Conservation (phyloP, 2,113 vertebrate genomes). For the Mohoua ochrocephala region DNA sequence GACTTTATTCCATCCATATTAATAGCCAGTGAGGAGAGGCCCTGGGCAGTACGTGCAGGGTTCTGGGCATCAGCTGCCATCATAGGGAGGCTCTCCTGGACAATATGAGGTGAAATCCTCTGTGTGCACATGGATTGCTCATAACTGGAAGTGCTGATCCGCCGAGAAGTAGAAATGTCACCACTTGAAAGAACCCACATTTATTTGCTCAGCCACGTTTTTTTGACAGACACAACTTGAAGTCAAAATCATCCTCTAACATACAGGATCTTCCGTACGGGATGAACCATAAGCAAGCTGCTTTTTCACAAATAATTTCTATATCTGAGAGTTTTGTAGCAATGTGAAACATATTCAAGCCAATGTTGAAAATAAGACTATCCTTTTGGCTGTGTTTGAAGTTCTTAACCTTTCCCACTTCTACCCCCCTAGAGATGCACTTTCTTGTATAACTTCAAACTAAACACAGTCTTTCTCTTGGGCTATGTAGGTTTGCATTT, state of each 20-base stretch:
- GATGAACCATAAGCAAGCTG: not conserved
- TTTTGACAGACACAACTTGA: not conserved
- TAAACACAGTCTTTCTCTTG: not conserved
- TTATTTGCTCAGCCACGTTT: not conserved
- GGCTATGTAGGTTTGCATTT: not conserved
- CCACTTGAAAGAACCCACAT: accelerated
- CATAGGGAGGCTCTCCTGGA: not conserved
- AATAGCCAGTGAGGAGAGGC: not conserved
- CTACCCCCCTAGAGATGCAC: not conserved
- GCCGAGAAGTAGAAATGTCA: not conserved
- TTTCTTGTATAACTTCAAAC: not conserved
- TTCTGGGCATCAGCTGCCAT: not conserved
- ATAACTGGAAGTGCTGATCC: not conserved
- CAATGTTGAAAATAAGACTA: not conserved
- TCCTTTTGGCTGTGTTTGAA: not conserved
- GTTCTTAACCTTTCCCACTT: not conserved
- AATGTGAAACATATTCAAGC: not conserved
- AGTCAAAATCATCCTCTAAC: not conserved
- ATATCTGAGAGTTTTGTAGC: not conserved
- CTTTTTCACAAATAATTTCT: not conserved
- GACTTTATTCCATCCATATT: not conserved
- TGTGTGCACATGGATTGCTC: not conserved
- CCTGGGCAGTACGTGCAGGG: not conserved
- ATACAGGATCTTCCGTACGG: not conserved
- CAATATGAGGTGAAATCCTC: not conserved